Conservation (phyloP, 2,113 vertebrate species). For the Sinocyclocheilus maitianheensis region DNA sequence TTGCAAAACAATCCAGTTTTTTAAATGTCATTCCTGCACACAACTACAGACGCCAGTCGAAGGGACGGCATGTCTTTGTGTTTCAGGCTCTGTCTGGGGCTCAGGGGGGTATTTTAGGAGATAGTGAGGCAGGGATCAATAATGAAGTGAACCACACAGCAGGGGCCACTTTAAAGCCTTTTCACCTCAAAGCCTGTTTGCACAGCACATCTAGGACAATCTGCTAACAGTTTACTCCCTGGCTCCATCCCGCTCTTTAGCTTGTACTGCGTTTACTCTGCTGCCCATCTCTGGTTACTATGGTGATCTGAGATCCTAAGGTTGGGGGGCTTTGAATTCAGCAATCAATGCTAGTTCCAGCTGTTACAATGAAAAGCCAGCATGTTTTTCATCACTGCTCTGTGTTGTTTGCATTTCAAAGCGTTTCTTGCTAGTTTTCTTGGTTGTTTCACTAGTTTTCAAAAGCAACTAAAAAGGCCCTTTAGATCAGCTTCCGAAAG, state of each 20-base stretch:
- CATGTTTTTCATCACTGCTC: background rate
- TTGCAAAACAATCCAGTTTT: background rate
- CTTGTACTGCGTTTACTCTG: slow-evolving; percentile 20
- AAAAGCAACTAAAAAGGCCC: background rate
- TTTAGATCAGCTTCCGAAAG: slow-evolving; percentile 2
- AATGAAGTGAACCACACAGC: slow-evolving; percentile 50
- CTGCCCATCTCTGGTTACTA: slow-evolving; percentile 28
- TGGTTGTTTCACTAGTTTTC: background rate
- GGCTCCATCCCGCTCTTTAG: slow-evolving; percentile 11
- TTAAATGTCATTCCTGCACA: background rate
- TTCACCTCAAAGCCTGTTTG: slow-evolving; percentile 41
- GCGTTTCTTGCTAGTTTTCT: background rate
- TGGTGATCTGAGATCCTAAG: background rate
- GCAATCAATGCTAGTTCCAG: slow-evolving; percentile 29
- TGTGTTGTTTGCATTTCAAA: slow-evolving; percentile 31
- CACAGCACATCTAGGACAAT: slow-evolving; percentile 44
- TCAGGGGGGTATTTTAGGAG: slow-evolving; percentile 25
- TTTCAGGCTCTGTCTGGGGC: slow-evolving; percentile 19
- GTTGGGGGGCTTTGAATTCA: slow-evolving; percentile 26
- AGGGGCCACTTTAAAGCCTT: slow-evolving; percentile 38
- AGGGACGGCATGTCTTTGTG: background rate
- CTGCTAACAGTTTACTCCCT: slow-evolving; percentile 28
- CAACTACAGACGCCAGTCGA: background rate
- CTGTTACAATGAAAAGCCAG: slow-evolving; percentile 35
- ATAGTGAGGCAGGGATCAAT: slow-evolving; percentile 49